phyloP scores from a whole-genome alignment of 2,797 vertebrate genomes.

The Characodon lateralis region DNA sequence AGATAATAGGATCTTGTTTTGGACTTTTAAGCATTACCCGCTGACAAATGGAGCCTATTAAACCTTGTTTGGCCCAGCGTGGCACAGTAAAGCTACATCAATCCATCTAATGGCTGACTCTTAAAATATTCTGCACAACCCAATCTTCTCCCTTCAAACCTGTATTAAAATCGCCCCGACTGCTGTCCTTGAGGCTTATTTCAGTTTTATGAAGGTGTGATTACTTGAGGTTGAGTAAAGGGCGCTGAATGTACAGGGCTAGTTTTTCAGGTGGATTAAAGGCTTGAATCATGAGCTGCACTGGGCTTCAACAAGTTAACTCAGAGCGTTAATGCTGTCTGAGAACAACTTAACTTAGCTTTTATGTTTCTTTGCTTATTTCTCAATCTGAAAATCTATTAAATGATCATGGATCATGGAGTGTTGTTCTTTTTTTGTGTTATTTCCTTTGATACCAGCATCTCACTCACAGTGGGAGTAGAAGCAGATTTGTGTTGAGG shows the following conservation, averaged over 20 bases:
- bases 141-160: slow-evolving; percentile 28
- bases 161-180: slow-evolving; percentile 58
- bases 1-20: slow-evolving; percentile 30
- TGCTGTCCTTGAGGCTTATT: slow-evolving; percentile 61
- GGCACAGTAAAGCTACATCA: slow-evolving; percentile 71
- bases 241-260: slow-evolving; percentile 39
- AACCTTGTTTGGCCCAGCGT: slow-evolving; percentile 62
- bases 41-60: slow-evolving; percentile 73
- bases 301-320: slow-evolving; percentile 44
- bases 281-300: slow-evolving; percentile 33
- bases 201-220: slow-evolving; percentile 58
- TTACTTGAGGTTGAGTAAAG: slow-evolving; percentile 56
- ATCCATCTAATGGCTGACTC: slow-evolving; percentile 63
- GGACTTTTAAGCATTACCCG: slow-evolving; percentile 41
- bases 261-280: slow-evolving; percentile 32
- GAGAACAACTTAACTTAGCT: slow-evolving; percentile 18
- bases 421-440: slow-evolving; percentile 15
- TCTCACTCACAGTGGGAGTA: not conserved
- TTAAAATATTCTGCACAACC: slow-evolving; percentile 30
- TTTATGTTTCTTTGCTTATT: slow-evolving; percentile 11
- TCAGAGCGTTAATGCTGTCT: slow-evolving; percentile 35
- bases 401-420: slow-evolving; percentile 2
- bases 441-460: not conserved
- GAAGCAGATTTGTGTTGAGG: not conserved
- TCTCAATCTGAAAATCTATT: slow-evolving; percentile 1